Evolutionary conservation across 2,113 vertebrate genomes (phyloP).

Genomic region (Cranoglanis bouderius): DNA sequence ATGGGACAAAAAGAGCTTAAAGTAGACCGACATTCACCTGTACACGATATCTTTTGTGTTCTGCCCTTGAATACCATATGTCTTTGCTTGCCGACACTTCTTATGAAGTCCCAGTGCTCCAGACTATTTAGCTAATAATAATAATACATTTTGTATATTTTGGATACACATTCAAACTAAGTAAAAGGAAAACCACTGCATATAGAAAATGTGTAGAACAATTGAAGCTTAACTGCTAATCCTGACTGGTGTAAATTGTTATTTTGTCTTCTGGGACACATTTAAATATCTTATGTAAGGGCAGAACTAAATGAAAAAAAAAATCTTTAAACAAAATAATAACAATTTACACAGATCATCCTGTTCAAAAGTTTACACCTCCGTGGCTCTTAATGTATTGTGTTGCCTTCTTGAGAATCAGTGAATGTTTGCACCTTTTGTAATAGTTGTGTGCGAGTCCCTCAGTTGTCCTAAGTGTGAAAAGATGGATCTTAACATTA

Average conservation of each 20-base stretch:
- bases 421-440: too few relatives aligned
- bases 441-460: too few relatives aligned
- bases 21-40: not conserved
- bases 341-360: too few relatives aligned
- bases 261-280: too few relatives aligned
- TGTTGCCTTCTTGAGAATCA: too few relatives aligned
- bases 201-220: not conserved
- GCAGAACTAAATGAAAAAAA: too few relatives aligned
- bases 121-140: not conserved
- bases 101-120: not conserved
- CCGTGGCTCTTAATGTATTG: too few relatives aligned
- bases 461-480: too few relatives aligned
- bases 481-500: too few relatives aligned
- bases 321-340: too few relatives aligned
- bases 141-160: not conserved
- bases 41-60: not conserved
- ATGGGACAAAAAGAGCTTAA: not conserved
- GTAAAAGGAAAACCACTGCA: not conserved
- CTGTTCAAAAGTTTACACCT: too few relatives aligned
- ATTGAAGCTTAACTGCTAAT: not conserved
- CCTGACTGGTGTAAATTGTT: not conserved
- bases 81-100: not conserved
- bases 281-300: too few relatives aligned
- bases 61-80: not conserved
- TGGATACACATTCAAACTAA: not conserved